phyloP scores from a whole-genome alignment of 2,797 vertebrate species.

The Siniperca undulata region DNA sequence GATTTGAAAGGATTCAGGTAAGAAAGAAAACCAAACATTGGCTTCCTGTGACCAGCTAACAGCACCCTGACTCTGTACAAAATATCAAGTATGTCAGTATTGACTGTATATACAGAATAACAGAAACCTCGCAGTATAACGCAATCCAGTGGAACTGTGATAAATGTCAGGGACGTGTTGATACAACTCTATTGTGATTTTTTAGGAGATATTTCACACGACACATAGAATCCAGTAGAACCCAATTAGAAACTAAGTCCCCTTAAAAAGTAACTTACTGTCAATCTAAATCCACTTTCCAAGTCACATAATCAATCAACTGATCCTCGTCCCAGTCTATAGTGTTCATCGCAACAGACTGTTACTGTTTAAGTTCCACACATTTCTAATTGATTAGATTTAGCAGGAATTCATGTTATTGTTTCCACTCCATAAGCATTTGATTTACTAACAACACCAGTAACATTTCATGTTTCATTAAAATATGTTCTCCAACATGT shows the following conservation, averaged over 20 bases:
- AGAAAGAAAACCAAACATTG: constrained; percentile 27
- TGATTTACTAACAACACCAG: neutral
- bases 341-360: neutral
- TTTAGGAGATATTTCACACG: neutral
- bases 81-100: neutral
- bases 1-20: constrained; percentile 39
- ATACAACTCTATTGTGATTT: neutral
- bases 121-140: neutral
- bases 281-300: neutral
- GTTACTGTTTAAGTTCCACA: neutral
- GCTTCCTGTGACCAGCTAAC: constrained; percentile 12
- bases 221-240: neutral
- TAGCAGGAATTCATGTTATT: neutral
- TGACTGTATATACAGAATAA: neutral
- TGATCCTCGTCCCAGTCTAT: neutral
- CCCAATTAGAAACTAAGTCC: neutral
- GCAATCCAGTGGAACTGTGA: neutral
- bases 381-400: no score
- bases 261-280: neutral
- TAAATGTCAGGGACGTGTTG: neutral
- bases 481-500: no score
- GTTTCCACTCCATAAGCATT: neutral
- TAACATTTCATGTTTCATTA: no score
- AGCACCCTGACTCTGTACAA: neutral
- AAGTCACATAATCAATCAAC: neutral